These are phyloP conservation scores for Zoanthus gigantus DNA, from an alignment of 92 coral and sea anemone genomes.

Conservation along the genomic window DNA sequence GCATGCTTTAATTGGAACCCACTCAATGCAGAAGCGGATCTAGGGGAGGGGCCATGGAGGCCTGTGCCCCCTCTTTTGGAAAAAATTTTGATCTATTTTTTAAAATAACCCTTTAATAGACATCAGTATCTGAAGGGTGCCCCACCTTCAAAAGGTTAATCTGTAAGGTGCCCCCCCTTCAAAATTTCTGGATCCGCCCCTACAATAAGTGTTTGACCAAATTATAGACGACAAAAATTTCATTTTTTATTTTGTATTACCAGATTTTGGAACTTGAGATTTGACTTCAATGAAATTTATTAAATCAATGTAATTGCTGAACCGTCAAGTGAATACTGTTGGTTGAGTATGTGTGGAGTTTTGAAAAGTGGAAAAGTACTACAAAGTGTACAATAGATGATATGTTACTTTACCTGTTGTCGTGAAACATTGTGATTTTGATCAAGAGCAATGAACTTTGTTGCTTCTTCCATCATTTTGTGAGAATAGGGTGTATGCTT, in stretches of 20 bases:
- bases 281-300: background rate
- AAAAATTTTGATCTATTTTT: too few species aligned
- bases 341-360: background rate
- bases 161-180: too few species aligned
- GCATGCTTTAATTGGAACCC: background rate
- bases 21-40: background rate
- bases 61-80: too few species aligned
- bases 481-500: slow-evolving; percentile 50
- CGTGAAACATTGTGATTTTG: slow-evolving; percentile 57
- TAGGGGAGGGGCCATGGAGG: too few species aligned
- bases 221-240: background rate
- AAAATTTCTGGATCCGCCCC: too few species aligned
- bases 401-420: slow-evolving; percentile 43
- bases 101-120: too few species aligned
- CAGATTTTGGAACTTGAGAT: background rate
- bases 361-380: background rate
- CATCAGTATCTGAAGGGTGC: too few species aligned
- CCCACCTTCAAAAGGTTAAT: too few species aligned
- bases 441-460: slow-evolving; percentile 61
- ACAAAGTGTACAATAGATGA: background rate
- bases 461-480: slow-evolving; percentile 55
- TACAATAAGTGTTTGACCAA: too few species aligned
- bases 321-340: background rate
- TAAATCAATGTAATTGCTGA: background rate
- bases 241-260: background rate